Evolutionary conservation across 2,797 vertebrate species (phyloP).

Genomic region (Chlorospingus flavigularis): DNA sequence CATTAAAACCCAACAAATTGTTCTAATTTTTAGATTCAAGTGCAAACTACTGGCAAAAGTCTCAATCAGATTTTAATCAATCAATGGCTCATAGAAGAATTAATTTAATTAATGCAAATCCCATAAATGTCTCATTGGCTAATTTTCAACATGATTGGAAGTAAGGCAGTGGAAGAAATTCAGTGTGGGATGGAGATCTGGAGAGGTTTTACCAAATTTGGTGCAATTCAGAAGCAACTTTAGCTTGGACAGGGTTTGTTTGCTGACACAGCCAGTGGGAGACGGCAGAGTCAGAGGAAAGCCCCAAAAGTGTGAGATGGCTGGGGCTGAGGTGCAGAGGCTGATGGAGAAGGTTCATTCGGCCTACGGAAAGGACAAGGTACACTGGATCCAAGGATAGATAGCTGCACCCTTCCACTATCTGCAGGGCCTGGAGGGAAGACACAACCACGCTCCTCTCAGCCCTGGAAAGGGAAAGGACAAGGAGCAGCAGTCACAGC

Average conservation of each 20-base stretch:
- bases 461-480: background rate
- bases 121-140: rapidly evolving
- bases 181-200: background rate
- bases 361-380: background rate
- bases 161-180: background rate
- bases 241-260: background rate
- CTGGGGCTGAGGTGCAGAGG: background rate
- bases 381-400: rapidly evolving
- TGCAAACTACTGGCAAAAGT: background rate
- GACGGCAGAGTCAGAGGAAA: background rate
- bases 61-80: background rate
- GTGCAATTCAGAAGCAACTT: background rate
- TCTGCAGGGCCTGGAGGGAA: background rate
- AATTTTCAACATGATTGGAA: background rate
- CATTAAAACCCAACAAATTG: background rate
- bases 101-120: background rate
- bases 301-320: background rate
- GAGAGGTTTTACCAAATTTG: background rate
- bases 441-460: rapidly evolving
- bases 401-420: rapidly evolving
- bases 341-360: background rate
- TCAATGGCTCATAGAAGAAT: background rate
- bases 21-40: background rate
- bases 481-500: too few species aligned
- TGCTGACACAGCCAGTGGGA: background rate